Evolutionary conservation across 2,113 vertebrate genomes (phyloP).

Genomic region (Athene noctua): DNA sequence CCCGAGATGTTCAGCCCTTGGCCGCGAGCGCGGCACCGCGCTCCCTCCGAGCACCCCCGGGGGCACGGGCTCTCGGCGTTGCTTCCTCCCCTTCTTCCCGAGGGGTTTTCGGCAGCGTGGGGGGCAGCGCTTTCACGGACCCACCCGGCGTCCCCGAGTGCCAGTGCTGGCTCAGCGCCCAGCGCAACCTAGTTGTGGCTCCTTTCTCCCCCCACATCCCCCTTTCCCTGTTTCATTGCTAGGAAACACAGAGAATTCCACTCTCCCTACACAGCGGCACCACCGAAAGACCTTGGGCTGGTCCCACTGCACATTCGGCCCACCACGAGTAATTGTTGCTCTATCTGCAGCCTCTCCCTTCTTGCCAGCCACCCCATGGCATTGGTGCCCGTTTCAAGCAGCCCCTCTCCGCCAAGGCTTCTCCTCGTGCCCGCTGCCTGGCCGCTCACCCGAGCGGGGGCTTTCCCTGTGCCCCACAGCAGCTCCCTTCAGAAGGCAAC

Average conservation of each 20-base stretch:
- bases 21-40: neutral
- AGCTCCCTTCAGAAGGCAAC: neutral
- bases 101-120: neutral
- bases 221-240: neutral
- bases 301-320: neutral
- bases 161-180: neutral
- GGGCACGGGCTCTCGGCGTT: neutral
- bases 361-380: neutral
- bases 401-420: neutral
- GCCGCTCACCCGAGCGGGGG: rapidly evolving
- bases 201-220: neutral
- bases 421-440: rapidly evolving
- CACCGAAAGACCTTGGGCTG: neutral
- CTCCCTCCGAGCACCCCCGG: neutral
- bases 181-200: neutral
- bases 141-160: neutral
- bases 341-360: neutral
- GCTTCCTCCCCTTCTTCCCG: neutral
- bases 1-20: neutral
- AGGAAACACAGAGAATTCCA: neutral
- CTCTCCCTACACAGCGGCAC: neutral
- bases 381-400: rapidly evolving
- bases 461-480: neutral
- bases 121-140: neutral
- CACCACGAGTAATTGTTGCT: neutral